Conservation (phyloP, 1,140 invertebrate genomes). For the Apis dorsata region DNA sequence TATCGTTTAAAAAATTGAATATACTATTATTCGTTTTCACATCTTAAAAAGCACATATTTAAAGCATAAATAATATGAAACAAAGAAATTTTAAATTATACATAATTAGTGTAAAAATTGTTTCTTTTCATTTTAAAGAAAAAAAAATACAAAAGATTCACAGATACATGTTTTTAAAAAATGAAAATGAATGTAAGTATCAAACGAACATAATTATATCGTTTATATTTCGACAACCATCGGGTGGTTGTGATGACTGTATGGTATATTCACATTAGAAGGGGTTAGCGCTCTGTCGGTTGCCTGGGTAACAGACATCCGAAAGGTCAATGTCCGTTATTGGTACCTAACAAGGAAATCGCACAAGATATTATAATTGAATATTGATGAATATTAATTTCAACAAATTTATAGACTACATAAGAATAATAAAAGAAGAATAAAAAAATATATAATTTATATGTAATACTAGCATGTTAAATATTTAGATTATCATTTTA, state of each 20-base stretch:
- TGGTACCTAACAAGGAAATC: constrained; percentile 6
- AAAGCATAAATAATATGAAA: neutral
- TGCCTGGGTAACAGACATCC: constrained; percentile 65
- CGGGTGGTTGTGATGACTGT: constrained; percentile 38
- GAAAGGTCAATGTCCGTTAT: constrained; percentile 64
- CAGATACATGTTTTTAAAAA: constrained; percentile 44
- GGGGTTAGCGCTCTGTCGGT: constrained; percentile 67
- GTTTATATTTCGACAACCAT: constrained; percentile 33
- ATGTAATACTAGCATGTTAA: neutral
- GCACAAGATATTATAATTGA: neutral
- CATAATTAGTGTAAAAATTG: neutral
- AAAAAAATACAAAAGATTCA: no score
- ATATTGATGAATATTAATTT: neutral
- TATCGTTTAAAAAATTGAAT: neutral
- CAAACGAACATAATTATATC: constrained; percentile 15
- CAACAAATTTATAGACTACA: neutral
- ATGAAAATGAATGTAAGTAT: constrained; percentile 53
- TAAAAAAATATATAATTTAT: neutral
- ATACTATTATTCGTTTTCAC: constrained; percentile 27
- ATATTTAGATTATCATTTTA: neutral
- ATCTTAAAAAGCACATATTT: constrained; percentile 28
- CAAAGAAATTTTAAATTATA: neutral
- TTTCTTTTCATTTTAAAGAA: neutral
- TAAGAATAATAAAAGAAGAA: no score
- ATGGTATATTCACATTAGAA: constrained; percentile 45